Evolutionary conservation across 92 coral and sea anemone species (phyloP).

Genomic region (Umimayanthus chanpuru): DNA sequence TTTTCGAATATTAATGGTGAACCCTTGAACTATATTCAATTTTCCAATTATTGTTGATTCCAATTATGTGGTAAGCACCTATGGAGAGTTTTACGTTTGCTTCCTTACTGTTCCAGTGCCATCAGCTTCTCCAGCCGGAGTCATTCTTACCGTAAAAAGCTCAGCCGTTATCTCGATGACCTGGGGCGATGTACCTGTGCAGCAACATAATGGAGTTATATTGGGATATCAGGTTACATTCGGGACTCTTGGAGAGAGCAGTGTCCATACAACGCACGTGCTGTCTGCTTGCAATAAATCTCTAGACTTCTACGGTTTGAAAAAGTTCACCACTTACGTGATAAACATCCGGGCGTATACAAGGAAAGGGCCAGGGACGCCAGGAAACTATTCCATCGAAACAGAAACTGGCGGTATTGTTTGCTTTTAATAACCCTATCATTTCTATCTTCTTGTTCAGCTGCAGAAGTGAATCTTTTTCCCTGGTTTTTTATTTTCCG

Average conservation of each 20-base stretch:
- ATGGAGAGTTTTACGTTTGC: neutral
- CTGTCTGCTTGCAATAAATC: neutral
- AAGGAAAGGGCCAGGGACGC: conserved; percentile 20
- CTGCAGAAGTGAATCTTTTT: neutral
- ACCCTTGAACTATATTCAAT: too few species aligned
- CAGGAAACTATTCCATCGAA: neutral
- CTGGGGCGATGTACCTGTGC: conserved; percentile 5
- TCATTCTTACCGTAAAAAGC: neutral
- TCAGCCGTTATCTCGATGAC: conserved; percentile 2
- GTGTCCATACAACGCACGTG: neutral
- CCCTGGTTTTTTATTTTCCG: neutral
- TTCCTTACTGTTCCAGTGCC: conserved; percentile 4
- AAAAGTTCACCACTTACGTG: conserved; percentile 36
- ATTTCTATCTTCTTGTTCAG: neutral
- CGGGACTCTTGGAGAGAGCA: conserved; percentile 3
- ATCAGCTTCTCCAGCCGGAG: conserved; percentile 16
- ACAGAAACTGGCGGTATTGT: conserved; percentile 33
- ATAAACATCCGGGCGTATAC: conserved; percentile 32
- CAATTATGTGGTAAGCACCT: neutral
- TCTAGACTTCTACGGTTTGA: conserved; percentile 16
- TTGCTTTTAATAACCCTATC: neutral
- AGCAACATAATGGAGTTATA: conserved; percentile 16
- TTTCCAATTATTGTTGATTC: neutral
- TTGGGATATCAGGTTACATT: conserved; percentile 11
- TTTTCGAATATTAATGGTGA: too few species aligned